These are phyloP conservation scores for Scrobipalpa atriplicella DNA, from an alignment of 2,888 invertebrate species.

Conservation along the genomic window DNA sequence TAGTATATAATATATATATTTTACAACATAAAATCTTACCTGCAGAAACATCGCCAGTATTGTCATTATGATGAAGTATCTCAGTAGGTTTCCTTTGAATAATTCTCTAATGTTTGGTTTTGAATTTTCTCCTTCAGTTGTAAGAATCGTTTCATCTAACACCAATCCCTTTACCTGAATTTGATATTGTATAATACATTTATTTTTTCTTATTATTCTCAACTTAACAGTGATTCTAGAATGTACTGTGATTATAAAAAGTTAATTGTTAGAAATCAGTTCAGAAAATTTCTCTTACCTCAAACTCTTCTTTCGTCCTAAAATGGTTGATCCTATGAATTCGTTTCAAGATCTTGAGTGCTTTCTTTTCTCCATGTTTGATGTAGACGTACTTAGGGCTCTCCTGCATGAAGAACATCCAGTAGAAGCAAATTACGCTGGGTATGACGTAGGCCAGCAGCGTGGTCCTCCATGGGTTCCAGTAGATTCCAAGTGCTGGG, in stretches of 20 bases:
- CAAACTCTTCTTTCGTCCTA: constrained; percentile 45
- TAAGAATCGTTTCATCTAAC: constrained; percentile 41
- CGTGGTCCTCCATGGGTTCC: constrained; percentile 89
- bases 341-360: constrained; percentile 68
- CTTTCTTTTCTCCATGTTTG: constrained; percentile 80
- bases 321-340: constrained; percentile 61
- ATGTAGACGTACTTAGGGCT: constrained; percentile 89
- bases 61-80: constrained; percentile 72
- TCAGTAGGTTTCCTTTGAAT: constrained; percentile 77
- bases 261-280: not conserved
- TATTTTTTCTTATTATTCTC: not conserved
- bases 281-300: constrained; percentile 44
- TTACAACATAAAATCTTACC: not conserved
- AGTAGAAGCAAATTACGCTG: constrained; percentile 82
- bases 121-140: not conserved
- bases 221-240: too few species aligned
- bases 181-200: not conserved
- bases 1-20: not conserved
- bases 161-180: constrained; percentile 56
- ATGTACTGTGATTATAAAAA: too few species aligned
- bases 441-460: constrained; percentile 86
- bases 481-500: constrained; percentile 72
- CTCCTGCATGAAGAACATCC: constrained; percentile 85
- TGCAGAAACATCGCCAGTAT: constrained; percentile 79
- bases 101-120: constrained; percentile 43